Conservation (phyloP, 2,797 vertebrate species). For the Lindbergichthys nudifrons region DNA sequence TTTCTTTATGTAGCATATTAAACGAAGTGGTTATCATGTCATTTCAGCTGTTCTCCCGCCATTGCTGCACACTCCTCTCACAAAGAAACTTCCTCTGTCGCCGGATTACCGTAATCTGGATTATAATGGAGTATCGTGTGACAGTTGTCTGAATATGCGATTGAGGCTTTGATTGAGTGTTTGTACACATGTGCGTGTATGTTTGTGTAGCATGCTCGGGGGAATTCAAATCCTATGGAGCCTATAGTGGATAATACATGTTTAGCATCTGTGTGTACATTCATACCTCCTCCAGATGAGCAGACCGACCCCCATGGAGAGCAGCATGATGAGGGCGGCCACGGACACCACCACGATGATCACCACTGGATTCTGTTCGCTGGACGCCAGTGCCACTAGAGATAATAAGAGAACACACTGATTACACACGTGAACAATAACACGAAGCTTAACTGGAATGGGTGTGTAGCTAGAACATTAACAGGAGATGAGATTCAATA, state of each 20-base stretch:
- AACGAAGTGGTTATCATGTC: constrained; percentile 11
- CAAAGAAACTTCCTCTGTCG: constrained; percentile 21
- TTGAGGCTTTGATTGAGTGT: constrained; percentile 23
- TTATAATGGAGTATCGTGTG: constrained; percentile 36
- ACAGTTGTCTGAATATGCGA: constrained; percentile 14
- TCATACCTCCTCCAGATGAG: constrained; percentile 94
- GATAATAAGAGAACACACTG: neutral
- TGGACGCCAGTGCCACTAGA: constrained; percentile 88
- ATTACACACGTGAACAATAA: constrained; percentile 7
- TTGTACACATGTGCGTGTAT: constrained; percentile 22
- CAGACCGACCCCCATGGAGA: constrained; percentile 88
- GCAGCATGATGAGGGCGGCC: constrained; percentile 90
- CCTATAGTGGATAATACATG: neutral
- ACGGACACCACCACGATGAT: constrained; percentile 90
- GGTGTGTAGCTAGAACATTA: neutral
- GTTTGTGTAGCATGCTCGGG: constrained; percentile 5
- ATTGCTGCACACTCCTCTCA: constrained; percentile 18
- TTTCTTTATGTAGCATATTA: constrained; percentile 32
- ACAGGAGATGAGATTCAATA: constrained; percentile 16
- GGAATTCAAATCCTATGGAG: constrained; percentile 8
- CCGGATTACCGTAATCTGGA: constrained; percentile 69
- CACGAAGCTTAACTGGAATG: neutral
- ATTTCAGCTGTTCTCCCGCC: constrained; percentile 26
- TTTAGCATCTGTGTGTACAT: constrained; percentile 8
- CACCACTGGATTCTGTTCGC: constrained; percentile 90